phyloP scores from a whole-genome alignment of 2,888 invertebrate genomes.

The Hyles lineata region DNA sequence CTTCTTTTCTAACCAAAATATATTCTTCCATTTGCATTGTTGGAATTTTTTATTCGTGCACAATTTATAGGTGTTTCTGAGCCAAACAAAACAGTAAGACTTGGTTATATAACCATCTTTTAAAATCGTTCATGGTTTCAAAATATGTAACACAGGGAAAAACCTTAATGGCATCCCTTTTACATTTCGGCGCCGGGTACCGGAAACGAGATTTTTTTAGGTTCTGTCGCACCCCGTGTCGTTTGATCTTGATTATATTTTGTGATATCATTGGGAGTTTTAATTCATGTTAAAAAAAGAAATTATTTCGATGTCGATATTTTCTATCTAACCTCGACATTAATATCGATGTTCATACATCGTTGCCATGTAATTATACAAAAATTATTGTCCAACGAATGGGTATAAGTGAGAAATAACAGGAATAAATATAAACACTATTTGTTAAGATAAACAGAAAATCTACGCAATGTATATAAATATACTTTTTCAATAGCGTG shows the following conservation, averaged over 20 bases:
- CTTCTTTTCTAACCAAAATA: neutral
- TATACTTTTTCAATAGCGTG: too few species aligned
- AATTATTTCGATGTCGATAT: too few species aligned
- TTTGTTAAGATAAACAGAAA: too few species aligned
- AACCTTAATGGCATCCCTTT: neutral
- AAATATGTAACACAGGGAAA: neutral
- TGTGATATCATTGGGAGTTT: neutral
- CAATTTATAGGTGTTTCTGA: too few species aligned
- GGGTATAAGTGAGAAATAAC: too few species aligned
- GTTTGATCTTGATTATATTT: neutral
- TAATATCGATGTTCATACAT: too few species aligned
- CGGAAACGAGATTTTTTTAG: neutral
- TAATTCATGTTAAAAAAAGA: too few species aligned
- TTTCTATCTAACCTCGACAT: too few species aligned
- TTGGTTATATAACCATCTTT: neutral
- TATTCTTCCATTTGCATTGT: neutral
- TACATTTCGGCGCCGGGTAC: neutral
- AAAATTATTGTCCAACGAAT: too few species aligned
- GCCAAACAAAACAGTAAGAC: neutral
- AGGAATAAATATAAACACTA: too few species aligned
- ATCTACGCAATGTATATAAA: too few species aligned
- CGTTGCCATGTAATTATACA: too few species aligned
- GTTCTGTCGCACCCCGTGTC: neutral
- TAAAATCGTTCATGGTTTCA: neutral
- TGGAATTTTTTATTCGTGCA: neutral